These are phyloP conservation scores for Syritta pipiens DNA, from an alignment of 2,888 invertebrate genomes.

Conservation along the genomic window DNA sequence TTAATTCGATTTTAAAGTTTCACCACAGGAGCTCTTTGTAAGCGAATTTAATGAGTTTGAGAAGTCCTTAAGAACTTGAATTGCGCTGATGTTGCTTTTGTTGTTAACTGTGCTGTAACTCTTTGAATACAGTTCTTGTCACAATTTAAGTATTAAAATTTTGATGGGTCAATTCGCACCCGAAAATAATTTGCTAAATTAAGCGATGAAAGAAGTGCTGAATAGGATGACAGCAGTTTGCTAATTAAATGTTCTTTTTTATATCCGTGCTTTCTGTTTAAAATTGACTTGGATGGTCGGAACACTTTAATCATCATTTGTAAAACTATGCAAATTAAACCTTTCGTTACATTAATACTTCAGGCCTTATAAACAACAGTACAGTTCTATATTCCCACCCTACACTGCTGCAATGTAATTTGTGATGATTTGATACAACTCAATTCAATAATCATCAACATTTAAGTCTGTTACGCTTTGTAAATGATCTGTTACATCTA, in stretches of 20 bases:
- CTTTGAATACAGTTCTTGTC: constrained; percentile 29
- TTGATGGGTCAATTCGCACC: constrained; percentile 30
- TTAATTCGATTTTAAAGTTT: constrained; percentile 40
- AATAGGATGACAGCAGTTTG: constrained; percentile 21
- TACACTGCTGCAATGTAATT: too few species aligned
- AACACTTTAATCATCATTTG: constrained; percentile 1
- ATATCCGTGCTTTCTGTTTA: too few species aligned
- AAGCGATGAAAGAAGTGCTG: constrained; percentile 12
- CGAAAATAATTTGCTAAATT: constrained; percentile 22
- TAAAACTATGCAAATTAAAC: too few species aligned
- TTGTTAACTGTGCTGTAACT: constrained; percentile 29
- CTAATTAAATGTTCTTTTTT: constrained; percentile 14
- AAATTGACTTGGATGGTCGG: not conserved
- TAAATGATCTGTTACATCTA: too few species aligned
- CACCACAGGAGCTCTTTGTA: constrained; percentile 38
- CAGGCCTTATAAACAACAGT: too few species aligned
- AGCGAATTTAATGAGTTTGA: constrained; percentile 19
- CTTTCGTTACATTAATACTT: too few species aligned
- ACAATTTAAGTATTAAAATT: constrained; percentile 23
- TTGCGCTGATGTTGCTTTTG: constrained; percentile 28
- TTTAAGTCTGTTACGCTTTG: too few species aligned
- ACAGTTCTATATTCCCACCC: too few species aligned
- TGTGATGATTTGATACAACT: too few species aligned
- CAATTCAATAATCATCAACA: too few species aligned
- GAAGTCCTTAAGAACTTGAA: constrained; percentile 18